Evolutionary conservation across 2,113 vertebrate genomes (phyloP).

Genomic region (Athene cunicularia): DNA sequence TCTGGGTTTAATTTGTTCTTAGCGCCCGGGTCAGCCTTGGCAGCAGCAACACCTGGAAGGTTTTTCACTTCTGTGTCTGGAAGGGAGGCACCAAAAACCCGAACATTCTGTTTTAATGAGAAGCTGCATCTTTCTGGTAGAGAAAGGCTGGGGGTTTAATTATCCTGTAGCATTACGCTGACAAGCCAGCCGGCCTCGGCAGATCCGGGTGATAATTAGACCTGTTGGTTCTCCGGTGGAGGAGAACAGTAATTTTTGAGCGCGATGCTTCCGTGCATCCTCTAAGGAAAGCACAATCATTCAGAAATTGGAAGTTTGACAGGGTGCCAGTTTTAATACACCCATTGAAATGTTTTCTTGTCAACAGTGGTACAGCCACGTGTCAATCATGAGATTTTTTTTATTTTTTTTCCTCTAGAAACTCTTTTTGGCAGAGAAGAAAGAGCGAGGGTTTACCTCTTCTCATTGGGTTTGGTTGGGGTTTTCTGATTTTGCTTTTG

Average conservation of each 20-base stretch:
- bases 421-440: not conserved
- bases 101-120: not conserved
- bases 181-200: not conserved
- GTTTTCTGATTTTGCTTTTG: not conserved
- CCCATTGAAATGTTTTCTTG: not conserved
- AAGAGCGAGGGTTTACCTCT: not conserved
- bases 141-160: not conserved
- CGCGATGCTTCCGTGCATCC: not conserved
- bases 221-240: not conserved
- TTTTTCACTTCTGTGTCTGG: fast-evolving
- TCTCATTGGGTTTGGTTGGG: fast-evolving
- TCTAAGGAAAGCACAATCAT: not conserved
- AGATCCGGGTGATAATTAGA: not conserved
- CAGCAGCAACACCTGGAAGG: not conserved
- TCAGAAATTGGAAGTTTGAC: not conserved
- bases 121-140: not conserved
- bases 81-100: not conserved
- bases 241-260: not conserved
- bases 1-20: not conserved
- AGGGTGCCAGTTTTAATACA: not conserved
- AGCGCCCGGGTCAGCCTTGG: not conserved
- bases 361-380: not conserved
- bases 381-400: not conserved
- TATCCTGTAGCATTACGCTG: not conserved
- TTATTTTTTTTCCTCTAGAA: not conserved